These are phyloP conservation scores for Plutella xylostella DNA, from an alignment of 2,888 invertebrate species.

Conservation along the genomic window DNA sequence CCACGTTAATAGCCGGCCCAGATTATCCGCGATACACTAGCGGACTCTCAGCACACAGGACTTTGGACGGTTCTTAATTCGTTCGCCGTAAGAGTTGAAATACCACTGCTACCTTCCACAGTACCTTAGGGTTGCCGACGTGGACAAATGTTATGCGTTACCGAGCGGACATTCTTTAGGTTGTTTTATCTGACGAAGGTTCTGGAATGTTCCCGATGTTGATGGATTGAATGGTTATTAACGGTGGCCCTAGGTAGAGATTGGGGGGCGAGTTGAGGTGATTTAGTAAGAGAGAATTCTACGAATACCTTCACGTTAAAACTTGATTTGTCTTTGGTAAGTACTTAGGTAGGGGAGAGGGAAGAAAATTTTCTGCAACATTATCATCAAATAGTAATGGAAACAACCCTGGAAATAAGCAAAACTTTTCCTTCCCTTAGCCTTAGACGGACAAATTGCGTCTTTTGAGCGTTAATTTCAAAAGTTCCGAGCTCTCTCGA, in stretches of 20 bases:
- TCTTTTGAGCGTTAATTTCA: neutral
- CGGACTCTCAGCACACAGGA: constrained; percentile 27
- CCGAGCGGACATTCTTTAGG: neutral
- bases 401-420: too few species aligned
- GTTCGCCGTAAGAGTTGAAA: too few species aligned
- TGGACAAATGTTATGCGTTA: constrained; percentile 28
- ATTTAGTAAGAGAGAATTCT: too few species aligned
- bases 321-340: too few species aligned
- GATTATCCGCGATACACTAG: constrained; percentile 30
- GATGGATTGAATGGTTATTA: neutral
- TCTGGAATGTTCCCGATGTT: neutral
- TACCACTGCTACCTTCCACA: too few species aligned
- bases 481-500: neutral
- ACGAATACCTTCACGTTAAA: too few species aligned
- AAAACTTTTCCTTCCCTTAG: neutral
- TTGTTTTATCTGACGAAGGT: neutral
- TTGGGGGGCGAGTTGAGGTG: neutral
- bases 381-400: neutral
- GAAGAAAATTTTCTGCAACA: neutral
- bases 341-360: too few species aligned
- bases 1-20: constrained; percentile 38
- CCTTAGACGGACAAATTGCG: neutral
- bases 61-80: too few species aligned
- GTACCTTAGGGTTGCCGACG: constrained; percentile 29
- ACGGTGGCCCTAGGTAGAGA: neutral